Evolutionary conservation across 2,888 invertebrate genomes (phyloP).

Genomic region (Thymelicus sylvestris): DNA sequence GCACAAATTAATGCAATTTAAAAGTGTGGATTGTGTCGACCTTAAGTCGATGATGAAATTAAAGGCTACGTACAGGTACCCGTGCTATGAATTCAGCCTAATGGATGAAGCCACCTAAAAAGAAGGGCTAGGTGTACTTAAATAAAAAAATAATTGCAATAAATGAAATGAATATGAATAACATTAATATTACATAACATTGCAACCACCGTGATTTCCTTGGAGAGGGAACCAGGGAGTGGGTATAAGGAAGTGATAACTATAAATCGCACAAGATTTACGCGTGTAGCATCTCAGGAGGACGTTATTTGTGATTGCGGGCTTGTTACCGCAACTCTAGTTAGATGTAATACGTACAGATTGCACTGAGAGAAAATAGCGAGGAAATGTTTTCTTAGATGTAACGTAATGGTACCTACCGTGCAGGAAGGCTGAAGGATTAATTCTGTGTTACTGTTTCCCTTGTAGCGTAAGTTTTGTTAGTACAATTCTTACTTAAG

Average conservation of each 20-base stretch:
- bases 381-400: constrained; percentile 1
- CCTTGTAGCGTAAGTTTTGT: no score
- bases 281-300: constrained; percentile 11
- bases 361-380: neutral
- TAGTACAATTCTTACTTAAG: no score
- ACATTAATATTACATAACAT: no score
- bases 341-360: constrained; percentile 7
- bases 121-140: no score
- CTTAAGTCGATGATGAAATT: no score
- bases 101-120: no score
- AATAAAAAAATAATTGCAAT: no score
- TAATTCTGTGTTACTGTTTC: neutral
- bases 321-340: constrained; percentile 11
- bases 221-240: constrained; percentile 1
- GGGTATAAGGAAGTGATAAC: constrained; percentile 9
- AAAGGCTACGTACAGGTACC: no score
- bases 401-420: neutral
- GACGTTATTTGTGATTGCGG: constrained; percentile 17
- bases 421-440: neutral
- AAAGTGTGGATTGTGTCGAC: no score
- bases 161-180: neutral
- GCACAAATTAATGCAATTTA: no score
- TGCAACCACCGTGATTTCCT: neutral
- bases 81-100: no score
- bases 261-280: constrained; percentile 16